A percentile compares a stretch with the other conserved stretches of the same genome.
Conservation (phyloP, 2,113 vertebrate species). For the Amazona guildingii region DNA sequence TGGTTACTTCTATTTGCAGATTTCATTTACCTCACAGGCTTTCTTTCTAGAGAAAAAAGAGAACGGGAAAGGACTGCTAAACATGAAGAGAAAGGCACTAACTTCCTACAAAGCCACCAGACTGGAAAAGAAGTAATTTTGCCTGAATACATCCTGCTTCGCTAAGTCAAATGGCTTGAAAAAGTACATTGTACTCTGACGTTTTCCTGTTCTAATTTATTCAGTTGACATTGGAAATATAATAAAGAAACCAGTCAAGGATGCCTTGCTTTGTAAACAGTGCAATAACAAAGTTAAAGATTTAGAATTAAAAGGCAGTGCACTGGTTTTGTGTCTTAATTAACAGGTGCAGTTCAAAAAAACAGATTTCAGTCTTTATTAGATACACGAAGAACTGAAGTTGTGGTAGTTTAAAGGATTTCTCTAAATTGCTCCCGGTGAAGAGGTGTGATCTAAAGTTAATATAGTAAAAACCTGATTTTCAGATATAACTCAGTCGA, state of each 20-base stretch:
- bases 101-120: constrained; percentile 34
- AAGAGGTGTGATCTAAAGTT: not conserved
- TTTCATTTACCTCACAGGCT: not conserved
- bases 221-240: constrained; percentile 31
- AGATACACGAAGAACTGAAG: not conserved
- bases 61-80: not conserved
- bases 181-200: not conserved
- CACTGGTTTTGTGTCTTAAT: not conserved
- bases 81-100: not conserved
- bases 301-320: constrained; percentile 9
- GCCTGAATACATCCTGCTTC: constrained; percentile 13
- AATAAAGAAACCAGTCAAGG: constrained; percentile 53
- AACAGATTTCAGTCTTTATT: not conserved
- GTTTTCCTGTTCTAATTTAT: constrained; percentile 44
- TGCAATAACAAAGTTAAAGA: not conserved
- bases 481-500: not conserved
- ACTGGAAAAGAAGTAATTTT: constrained; percentile 50
- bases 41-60: not conserved
- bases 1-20: not conserved
- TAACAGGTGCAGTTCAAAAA: not conserved
- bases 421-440: not conserved
- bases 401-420: constrained; percentile 8
- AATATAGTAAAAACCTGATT: not conserved
- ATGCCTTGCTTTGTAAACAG: constrained; percentile 47
- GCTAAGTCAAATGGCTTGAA: not conserved